Base-by-base conservation (phyloP, 2,888 invertebrate genomes). In the Stegophylla sp. region DNA sequence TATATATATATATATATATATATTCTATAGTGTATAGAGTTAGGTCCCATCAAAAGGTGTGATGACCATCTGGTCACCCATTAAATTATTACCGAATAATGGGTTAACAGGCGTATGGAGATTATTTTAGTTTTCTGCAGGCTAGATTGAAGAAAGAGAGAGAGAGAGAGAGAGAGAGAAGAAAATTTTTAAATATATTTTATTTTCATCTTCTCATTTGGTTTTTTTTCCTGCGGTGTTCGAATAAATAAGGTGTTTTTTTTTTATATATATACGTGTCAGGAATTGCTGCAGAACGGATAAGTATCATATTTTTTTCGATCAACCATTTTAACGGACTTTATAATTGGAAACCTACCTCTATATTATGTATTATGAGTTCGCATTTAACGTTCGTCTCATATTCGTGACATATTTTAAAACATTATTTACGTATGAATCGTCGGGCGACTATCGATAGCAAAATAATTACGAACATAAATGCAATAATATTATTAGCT, bases 41-140 rank as follows among this genome's bases (percentile, higher is more conserved):
- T 76, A 23, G 66, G 79, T 79, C 79, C 71, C 79, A 79, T 79
- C 79, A 79, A 71, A 79, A 79, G 79, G 79, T 79, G 79, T 79
- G 79, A 79, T 79, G 79, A 79, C 79, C 79, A 79, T 79, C 79
- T 79, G 79, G 75, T 79, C 79, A 79, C 79, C 79, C 79, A 79
- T 79, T 79, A 79, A 79, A 79, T 79, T 79, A 79, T 79, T 79
- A 79, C 79, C 79, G 71, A 79, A 79, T 79, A 79, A 79, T 79
- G 79, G 79, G 79, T 71, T 79, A 71, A 71, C 71, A 26, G 79
- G 66, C 51, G 26, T 71, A 69, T 20, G 41, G 79, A 79, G 71
- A 79, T 79, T 75, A 75, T 71, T 79, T 79, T 79, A 61, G 79
- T 79, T 79, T 79, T 79, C 79, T 71, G 79, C 79, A 61, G 79